These are phyloP conservation scores for Miniopterus natalensis DNA, from an alignment of 2,113 vertebrate genomes.

Conservation along the genomic window DNA sequence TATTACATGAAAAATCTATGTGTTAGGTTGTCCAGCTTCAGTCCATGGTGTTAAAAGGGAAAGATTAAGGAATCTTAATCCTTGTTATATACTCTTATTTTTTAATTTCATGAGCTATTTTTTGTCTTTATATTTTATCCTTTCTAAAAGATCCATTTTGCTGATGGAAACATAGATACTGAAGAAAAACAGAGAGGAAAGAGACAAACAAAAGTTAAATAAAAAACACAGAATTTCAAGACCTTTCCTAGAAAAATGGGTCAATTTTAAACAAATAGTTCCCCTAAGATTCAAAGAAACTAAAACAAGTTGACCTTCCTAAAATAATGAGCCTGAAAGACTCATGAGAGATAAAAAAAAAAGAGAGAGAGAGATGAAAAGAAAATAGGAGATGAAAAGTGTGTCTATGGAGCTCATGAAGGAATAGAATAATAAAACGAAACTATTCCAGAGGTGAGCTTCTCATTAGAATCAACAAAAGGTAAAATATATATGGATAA, in stretches of 20 bases:
- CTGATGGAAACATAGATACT: background rate
- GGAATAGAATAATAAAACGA: background rate
- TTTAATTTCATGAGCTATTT: slow-evolving; percentile 6
- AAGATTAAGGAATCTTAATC: background rate
- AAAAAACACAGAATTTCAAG: slow-evolving; percentile 8
- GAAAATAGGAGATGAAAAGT: background rate
- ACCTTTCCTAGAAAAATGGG: slow-evolving; percentile 11
- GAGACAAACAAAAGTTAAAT: background rate
- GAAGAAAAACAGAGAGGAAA: background rate
- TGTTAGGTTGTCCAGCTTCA: background rate
- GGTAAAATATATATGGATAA: slow-evolving; percentile 12
- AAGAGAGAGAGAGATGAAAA: background rate
- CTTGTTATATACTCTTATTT: background rate
- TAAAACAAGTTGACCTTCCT: background rate
- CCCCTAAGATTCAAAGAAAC: background rate
- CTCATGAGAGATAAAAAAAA: background rate
- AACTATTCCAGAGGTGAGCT: background rate
- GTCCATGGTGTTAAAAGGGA: background rate
- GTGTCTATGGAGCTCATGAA: background rate
- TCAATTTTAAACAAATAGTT: slow-evolving; percentile 44
- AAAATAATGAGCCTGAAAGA: background rate
- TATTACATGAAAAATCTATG: background rate
- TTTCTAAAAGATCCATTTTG: slow-evolving; percentile 14
- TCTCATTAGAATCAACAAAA: slow-evolving; percentile 3
- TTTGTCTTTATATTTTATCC: background rate